phyloP scores from a whole-genome alignment of 2,113 vertebrate species.

The Macquaria ambigua region DNA sequence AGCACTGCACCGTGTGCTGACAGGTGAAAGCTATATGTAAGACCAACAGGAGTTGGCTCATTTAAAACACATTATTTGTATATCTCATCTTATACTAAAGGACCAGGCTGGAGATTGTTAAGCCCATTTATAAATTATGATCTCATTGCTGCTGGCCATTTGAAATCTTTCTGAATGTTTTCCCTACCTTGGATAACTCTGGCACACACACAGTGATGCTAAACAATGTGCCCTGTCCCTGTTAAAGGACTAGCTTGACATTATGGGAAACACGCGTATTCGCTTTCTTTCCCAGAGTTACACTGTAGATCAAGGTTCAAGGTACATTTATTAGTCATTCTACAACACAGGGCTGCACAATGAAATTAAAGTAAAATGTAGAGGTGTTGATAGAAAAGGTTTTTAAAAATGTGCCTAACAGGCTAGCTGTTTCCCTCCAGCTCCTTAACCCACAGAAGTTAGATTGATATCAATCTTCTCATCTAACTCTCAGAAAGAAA shows the following conservation, averaged over 20 bases:
- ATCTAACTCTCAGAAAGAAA: neutral
- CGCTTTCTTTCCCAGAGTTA: neutral
- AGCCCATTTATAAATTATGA: neutral
- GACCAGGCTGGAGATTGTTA: neutral
- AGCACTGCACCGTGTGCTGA: conserved; percentile 9
- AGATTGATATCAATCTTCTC: neutral
- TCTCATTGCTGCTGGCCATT: neutral
- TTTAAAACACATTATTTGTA: neutral
- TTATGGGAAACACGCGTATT: neutral
- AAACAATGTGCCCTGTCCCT: neutral
- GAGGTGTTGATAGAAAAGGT: neutral
- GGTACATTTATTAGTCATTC: too few relatives aligned
- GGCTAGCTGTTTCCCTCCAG: neutral
- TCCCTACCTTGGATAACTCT: too few relatives aligned
- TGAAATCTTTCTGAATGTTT: neutral
- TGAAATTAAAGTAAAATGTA: neutral
- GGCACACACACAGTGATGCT: neutral
- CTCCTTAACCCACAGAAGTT: neutral
- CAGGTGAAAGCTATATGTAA: conserved; percentile 5
- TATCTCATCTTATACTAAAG: neutral
- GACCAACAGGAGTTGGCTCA: neutral
- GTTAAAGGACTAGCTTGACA: neutral
- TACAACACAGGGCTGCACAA: too few relatives aligned
- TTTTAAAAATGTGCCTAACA: too few relatives aligned
- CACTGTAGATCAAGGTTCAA: neutral